Conservation (phyloP, 2,113 vertebrate species). For the Leptobrachium ailaonicum region DNA sequence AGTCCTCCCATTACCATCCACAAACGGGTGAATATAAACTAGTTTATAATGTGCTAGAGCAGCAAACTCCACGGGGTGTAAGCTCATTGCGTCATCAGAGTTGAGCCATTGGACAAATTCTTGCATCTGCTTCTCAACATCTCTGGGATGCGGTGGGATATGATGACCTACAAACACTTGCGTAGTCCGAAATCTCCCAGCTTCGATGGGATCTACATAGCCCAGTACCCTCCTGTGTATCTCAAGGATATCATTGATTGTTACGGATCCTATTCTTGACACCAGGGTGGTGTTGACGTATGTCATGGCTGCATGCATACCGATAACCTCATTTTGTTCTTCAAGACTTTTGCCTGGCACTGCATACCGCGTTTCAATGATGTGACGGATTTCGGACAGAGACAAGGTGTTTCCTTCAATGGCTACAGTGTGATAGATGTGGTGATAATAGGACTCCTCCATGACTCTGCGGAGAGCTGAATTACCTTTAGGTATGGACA, state of each 20-base stretch:
- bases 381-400: conserved; percentile 90
- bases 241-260: conserved; percentile 79
- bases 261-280: conserved; percentile 76
- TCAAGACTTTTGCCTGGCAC: conserved; percentile 90
- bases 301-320: conserved; percentile 90
- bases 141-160: conserved; percentile 86
- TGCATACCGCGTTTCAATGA: conserved; percentile 91
- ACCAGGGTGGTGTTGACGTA: conserved; percentile 89
- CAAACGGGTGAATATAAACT: conserved; percentile 93
- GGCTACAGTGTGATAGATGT: conserved; percentile 97
- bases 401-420: conserved; percentile 97
- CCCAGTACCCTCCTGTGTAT: conserved; percentile 91
- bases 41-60: conserved; percentile 94
- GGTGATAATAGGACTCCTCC: conserved; percentile 97
- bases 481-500: conserved; percentile 94
- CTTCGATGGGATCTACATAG: conserved; percentile 90
- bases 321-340: conserved; percentile 96
- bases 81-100: conserved; percentile 84
- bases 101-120: conserved; percentile 95
- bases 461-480: conserved; percentile 87
- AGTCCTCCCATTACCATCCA: conserved; percentile 91
- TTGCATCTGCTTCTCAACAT: conserved; percentile 86
- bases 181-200: conserved; percentile 79
- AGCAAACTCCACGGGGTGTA: conserved; percentile 92
- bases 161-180: conserved; percentile 97